phyloP scores from a whole-genome alignment of 2,113 vertebrate genomes.

The Syngnathus scovelli region DNA sequence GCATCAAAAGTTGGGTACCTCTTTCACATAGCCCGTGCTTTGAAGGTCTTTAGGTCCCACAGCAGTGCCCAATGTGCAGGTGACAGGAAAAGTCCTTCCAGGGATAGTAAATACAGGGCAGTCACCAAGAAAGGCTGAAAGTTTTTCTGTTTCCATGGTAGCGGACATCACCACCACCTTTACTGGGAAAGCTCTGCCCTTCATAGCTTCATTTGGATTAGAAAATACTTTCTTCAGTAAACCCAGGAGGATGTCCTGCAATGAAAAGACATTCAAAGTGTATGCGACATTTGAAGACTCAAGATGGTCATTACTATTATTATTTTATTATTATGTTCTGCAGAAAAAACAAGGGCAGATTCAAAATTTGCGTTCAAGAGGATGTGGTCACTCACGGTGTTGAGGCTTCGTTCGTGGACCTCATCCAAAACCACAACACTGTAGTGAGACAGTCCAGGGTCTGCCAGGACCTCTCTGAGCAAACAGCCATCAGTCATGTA shows the following conservation, averaged over 20 bases:
- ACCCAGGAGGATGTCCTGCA: conserved; percentile 93
- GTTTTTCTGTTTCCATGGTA: conserved; percentile 87
- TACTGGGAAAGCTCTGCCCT: conserved; percentile 68
- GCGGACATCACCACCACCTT: conserved; percentile 97
- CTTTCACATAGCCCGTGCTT: conserved; percentile 83
- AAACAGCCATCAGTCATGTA: conserved; percentile 97
- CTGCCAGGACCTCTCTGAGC: conserved; percentile 84
- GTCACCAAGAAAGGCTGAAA: conserved; percentile 81
- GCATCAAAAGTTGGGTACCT: conserved; percentile 70
- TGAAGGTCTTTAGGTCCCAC: conserved; percentile 85
- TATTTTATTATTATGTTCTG: background rate
- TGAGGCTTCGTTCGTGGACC: conserved; percentile 93
- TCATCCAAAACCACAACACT: conserved; percentile 89
- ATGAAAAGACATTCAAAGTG: conserved; percentile 3
- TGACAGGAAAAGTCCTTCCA: conserved; percentile 87
- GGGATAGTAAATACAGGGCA: conserved; percentile 86
- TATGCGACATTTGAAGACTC: background rate
- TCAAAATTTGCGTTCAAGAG: background rate
- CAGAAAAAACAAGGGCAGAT: background rate
- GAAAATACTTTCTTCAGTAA: conserved; percentile 86
- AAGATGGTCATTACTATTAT: background rate
- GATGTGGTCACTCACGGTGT: conserved; percentile 78
- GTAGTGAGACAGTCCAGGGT: conserved; percentile 83
- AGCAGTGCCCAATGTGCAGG: conserved; percentile 82
- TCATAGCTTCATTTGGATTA: conserved; percentile 53